Percentiles rank a stretch among this genome's conserved stretches.
phyloP scores from a whole-genome alignment of 2,113 vertebrate species.

The Trachemys scripta region DNA sequence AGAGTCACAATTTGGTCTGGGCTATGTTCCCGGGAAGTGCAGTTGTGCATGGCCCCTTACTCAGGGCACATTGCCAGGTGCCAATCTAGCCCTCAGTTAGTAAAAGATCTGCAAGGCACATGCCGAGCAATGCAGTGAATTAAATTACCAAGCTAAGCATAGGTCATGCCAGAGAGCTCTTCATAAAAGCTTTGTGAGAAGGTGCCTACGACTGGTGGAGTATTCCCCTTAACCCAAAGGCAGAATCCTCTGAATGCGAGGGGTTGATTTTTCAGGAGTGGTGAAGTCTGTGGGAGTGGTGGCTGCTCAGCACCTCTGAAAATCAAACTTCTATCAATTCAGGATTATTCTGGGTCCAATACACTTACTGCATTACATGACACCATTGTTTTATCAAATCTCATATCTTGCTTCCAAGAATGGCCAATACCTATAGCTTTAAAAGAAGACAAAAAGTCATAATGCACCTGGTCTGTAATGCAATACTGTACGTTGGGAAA shows the following conservation, averaged over 20 bases:
- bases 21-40: neutral
- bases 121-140: neutral
- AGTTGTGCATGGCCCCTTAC: neutral
- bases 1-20: neutral
- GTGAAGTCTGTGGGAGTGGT: neutral
- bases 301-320: neutral
- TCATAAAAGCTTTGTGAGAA: neutral
- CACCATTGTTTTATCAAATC: neutral
- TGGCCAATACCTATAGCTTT: neutral
- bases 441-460: neutral
- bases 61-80: neutral
- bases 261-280: neutral
- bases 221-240: neutral
- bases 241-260: neutral
- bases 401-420: neutral
- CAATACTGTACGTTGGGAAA: neutral
- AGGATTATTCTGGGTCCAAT: neutral
- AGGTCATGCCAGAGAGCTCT: neutral
- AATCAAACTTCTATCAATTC: neutral
- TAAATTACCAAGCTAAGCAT: constrained; percentile 31
- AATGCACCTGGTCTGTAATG: neutral
- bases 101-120: neutral
- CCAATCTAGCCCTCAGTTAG: neutral
- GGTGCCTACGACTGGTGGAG: neutral
- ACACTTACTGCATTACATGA: neutral